A percentile compares a stretch with the other conserved stretches of the same genome.
Evolutionary conservation across 2,888 invertebrate genomes (phyloP).

Genomic region (Agrochola circellaris): DNA sequence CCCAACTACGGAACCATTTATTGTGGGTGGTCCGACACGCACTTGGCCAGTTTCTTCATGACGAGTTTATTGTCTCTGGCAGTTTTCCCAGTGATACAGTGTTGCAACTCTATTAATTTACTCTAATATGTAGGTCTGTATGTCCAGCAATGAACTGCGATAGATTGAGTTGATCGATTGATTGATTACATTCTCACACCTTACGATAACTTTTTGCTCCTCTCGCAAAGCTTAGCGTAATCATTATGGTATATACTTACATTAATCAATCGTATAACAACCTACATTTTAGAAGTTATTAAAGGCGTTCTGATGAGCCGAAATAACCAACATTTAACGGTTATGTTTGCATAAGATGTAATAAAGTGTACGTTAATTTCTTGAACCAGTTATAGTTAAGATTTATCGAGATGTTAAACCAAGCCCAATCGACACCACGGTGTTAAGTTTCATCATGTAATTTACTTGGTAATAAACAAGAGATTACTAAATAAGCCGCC

Average conservation of each 20-base stretch:
- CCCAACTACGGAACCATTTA: too few relatives aligned
- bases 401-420: slow-evolving; percentile 40
- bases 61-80: neutral
- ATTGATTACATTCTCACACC: slow-evolving; percentile 25
- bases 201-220: slow-evolving; percentile 14
- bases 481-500: slow-evolving; percentile 18
- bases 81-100: neutral
- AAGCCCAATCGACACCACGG: slow-evolving; percentile 25
- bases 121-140: neutral
- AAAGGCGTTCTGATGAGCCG: slow-evolving; percentile 19
- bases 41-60: too few relatives aligned
- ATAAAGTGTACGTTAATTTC: slow-evolving; percentile 15
- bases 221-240: neutral
- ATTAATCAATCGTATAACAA: slow-evolving; percentile 33
- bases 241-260: neutral
- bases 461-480: slow-evolving; percentile 37
- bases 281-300: slow-evolving; percentile 31
- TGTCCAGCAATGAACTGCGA: neutral
- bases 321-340: slow-evolving; percentile 5
- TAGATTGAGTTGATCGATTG: slow-evolving; percentile 1
- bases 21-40: too few relatives aligned
- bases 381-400: slow-evolving; percentile 36
- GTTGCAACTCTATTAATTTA: neutral
- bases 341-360: slow-evolving; percentile 50
- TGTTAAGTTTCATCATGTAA: slow-evolving; percentile 44